Base-by-base conservation (phyloP, 2,113 vertebrate genomes). In the Hippocampus mohnikei region DNA sequence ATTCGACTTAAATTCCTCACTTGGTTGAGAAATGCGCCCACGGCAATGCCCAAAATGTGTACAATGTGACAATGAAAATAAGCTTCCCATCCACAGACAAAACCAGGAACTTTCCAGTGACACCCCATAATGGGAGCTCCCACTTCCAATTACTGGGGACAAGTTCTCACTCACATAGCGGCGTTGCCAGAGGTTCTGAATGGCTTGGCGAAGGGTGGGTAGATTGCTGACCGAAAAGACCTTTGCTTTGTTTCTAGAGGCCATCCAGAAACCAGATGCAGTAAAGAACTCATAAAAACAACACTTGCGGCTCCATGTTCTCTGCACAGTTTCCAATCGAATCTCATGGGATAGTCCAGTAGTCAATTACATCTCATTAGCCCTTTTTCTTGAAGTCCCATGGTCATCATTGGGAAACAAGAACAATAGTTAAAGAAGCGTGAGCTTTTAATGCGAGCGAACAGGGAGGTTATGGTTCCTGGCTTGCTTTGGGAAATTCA, bases 121-220 rank as follows among this genome's bases (percentile, higher is more conserved):
- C 78, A 84, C 69, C 82, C 84, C 75, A 83, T 88, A 87, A 88
- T 80, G 80, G 77, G 85, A 87, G 78, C 78, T 84, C 87, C 77
- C 80, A 80, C 79, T 72, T 69, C 81, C 83, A 87, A 89, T 87
- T 81, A 90, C 40, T 65, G 79, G 0, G 7, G 10, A 21, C 76
- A 59, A 50, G 27, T 27, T 79, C 78, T 72, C 72, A 82, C 63
- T 29, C 29, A 27, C 27, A 78, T 70, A 63, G 73, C 69, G 27
- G 74, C 70, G 55, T 79, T 80, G 79, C 46, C 46, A 48, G 77
- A 74, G 58, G 79, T 81, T 81, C 82, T 80, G 68, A 73, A 69
- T 70, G 78, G 71, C 77, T 58, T 81, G 70, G 76, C 81, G 76
- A 69, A 48, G 16, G 74, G 75, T 74, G 70, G 65, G 81, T 76